Conservation (phyloP, 1,140 invertebrate genomes). For the Solenopsis fugax region DNA sequence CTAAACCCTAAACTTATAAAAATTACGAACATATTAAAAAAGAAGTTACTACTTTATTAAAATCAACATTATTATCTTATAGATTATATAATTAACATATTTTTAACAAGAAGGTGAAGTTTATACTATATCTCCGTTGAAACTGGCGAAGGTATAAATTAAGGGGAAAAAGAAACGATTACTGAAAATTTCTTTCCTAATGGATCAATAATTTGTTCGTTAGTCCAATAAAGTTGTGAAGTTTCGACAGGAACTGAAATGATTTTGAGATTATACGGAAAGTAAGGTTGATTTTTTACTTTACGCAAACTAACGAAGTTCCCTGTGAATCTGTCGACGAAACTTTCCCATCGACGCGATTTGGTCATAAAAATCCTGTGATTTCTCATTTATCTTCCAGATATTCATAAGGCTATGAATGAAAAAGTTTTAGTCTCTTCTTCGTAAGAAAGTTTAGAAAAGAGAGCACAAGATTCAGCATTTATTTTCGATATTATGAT, state of each 20-base stretch:
- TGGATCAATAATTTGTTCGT: conserved; percentile 27
- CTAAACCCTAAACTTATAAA: not conserved
- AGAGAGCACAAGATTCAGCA: not conserved
- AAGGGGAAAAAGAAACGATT: not conserved
- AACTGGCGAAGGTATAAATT: not conserved
- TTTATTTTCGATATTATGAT: not conserved
- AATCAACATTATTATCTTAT: not conserved
- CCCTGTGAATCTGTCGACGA: not conserved
- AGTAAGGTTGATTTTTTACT: conserved; percentile 5
- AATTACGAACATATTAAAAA: not conserved
- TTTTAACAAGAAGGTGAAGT: not conserved
- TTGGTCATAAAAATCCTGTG: not conserved
- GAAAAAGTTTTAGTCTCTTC: not conserved
- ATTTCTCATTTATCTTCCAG: not conserved
- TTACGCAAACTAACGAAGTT: conserved; percentile 32
- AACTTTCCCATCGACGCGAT: conserved; percentile 24
- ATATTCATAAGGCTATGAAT: not conserved
- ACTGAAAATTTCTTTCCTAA: not conserved
- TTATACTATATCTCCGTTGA: not conserved
- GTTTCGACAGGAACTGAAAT: not conserved
- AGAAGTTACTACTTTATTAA: not conserved
- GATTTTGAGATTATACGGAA: conserved; percentile 10
- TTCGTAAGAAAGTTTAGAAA: not conserved
- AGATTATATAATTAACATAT: not conserved
- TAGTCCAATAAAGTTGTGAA: conserved; percentile 15